Evolutionary conservation across 1,140 invertebrate genomes (phyloP).

Genomic region (Philotrypesis tridentata): DNA sequence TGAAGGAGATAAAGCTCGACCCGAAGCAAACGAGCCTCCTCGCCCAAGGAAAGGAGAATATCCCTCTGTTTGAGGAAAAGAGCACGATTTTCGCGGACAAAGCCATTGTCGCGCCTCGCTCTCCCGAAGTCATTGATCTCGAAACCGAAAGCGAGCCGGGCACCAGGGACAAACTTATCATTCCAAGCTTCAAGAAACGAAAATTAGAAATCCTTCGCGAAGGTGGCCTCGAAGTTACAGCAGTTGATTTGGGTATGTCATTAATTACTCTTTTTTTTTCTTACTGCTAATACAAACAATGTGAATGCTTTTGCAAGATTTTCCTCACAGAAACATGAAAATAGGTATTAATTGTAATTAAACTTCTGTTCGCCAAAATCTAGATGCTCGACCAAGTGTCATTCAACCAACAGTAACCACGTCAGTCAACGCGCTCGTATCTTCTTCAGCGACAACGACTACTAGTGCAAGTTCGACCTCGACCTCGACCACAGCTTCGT

Average conservation of each 20-base stretch:
- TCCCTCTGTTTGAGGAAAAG: slow-evolving; percentile 71
- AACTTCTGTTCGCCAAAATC: neutral
- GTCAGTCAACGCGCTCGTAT: neutral
- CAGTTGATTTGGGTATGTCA: slow-evolving; percentile 69
- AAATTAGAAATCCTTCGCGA: slow-evolving; percentile 84
- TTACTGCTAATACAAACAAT: neutral
- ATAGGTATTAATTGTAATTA: neutral
- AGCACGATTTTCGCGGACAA: slow-evolving; percentile 64
- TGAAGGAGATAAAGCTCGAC: slow-evolving; percentile 68
- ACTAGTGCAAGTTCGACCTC: neutral
- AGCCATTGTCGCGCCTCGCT: slow-evolving; percentile 70
- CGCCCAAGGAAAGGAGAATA: slow-evolving; percentile 76
- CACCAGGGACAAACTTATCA: slow-evolving; percentile 65
- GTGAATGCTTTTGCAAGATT: neutral
- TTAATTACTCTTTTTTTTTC: neutral
- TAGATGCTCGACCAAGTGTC: slow-evolving; percentile 62
- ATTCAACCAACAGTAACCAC: slow-evolving; percentile 56
- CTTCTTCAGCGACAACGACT: slow-evolving; percentile 11
- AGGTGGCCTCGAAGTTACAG: slow-evolving; percentile 82
- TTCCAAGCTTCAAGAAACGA: slow-evolving; percentile 78
- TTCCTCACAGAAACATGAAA: no score
- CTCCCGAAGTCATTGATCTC: slow-evolving; percentile 79
- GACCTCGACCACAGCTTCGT: slow-evolving; percentile 58
- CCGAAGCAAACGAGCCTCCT: slow-evolving; percentile 67
- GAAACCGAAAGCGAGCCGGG: slow-evolving; percentile 71